Conservation (phyloP, 64 coral and sea anemone species). For the Pachyseris speciosa region DNA sequence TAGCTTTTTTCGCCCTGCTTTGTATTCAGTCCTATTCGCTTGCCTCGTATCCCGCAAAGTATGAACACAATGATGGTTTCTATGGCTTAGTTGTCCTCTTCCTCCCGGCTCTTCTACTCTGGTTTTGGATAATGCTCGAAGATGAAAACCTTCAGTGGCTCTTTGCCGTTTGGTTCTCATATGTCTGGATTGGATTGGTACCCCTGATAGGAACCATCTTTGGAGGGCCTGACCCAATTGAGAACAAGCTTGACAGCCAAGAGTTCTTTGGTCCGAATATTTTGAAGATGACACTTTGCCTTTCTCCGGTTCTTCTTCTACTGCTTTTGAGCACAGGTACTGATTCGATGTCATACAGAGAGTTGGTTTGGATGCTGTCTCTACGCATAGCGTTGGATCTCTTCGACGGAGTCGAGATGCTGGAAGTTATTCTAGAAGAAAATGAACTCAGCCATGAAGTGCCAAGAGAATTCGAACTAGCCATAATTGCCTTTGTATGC, state of each 20-base stretch:
- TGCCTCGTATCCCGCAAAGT: not conserved
- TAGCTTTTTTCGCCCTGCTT: not conserved
- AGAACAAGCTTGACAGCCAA: not conserved
- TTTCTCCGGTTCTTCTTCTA: constrained; percentile 30
- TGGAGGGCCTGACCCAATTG: not conserved
- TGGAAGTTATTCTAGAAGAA: too few species aligned
- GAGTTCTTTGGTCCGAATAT: constrained; percentile 57
- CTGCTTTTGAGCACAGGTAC: too few species aligned
- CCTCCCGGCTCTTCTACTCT: not conserved
- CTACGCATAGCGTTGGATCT: too few species aligned
- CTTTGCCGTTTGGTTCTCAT: constrained; percentile 46
- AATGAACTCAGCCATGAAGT: not conserved
- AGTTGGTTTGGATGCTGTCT: too few species aligned
- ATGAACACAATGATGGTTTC: not conserved
- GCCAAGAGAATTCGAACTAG: not conserved
- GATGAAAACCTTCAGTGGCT: not conserved
- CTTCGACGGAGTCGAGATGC: too few species aligned
- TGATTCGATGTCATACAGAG: too few species aligned
- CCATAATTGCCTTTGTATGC: too few species aligned
- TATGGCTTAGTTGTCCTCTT: not conserved
- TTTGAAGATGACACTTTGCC: constrained; percentile 71
- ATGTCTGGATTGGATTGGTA: constrained; percentile 18
- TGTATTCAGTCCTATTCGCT: not conserved
- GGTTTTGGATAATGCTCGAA: not conserved
- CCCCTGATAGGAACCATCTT: constrained; percentile 23